Evolutionary conservation across 1,140 invertebrate genomes (phyloP).

Genomic region (Caenorhabditis briggsae): DNA sequence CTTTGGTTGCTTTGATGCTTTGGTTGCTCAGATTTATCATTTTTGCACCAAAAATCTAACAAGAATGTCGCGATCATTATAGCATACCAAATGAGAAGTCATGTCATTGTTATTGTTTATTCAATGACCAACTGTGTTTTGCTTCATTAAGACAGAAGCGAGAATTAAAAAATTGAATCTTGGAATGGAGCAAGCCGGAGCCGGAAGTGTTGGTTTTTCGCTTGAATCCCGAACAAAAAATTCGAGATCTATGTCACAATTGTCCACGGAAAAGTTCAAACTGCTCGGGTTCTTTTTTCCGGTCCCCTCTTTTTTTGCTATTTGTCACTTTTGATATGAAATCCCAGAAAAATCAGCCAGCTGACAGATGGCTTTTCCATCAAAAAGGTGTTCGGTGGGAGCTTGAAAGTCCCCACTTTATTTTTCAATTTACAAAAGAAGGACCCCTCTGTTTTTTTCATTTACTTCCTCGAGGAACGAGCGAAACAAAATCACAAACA

Average conservation of each 20-base stretch:
- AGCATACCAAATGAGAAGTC: not conserved
- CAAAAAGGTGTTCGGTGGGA: constrained; percentile 43
- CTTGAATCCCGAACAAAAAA: not conserved
- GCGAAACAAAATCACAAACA: constrained; percentile 3
- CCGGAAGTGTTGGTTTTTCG: not conserved
- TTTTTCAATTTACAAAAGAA: not conserved
- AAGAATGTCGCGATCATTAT: not conserved
- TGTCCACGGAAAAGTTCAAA: not conserved
- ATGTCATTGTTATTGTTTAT: constrained; percentile 27
- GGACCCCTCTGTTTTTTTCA: not conserved
- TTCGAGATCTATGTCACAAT: not conserved
- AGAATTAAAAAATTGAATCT: not conserved
- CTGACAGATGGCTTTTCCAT: constrained; percentile 40
- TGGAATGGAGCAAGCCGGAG: not conserved
- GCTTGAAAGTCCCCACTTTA: not conserved
- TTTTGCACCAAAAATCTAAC: constrained; percentile 10
- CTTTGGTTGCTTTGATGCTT: no score
- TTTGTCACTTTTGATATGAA: constrained; percentile 9
- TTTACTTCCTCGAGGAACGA: constrained; percentile 10
- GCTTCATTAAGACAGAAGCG: not conserved
- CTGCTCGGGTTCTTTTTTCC: not conserved
- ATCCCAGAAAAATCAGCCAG: not conserved
- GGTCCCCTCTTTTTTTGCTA: not conserved
- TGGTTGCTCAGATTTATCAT: not conserved
- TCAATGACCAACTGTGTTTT: constrained; percentile 5